Percentiles rank a stretch among this genome's conserved stretches.
Conservation (phyloP, 2,797 vertebrate species). For the Melanotaenia boesemani region DNA sequence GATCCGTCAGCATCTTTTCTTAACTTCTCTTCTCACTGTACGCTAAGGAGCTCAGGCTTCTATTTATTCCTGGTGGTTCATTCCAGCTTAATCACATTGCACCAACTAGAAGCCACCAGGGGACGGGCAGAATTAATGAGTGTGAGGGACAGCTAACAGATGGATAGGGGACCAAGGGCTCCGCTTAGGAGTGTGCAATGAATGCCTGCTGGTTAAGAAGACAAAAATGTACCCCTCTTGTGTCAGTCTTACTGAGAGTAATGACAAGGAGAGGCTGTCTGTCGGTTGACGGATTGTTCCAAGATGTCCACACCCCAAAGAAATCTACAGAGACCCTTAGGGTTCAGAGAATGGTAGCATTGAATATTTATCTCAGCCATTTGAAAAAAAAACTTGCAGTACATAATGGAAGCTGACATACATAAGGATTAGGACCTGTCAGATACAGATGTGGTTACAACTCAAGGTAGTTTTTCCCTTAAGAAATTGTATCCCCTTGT, state of each 20-base stretch:
- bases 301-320: slow-evolving; percentile 50
- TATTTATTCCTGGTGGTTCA: slow-evolving; percentile 73
- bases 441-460: slow-evolving; percentile 27
- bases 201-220: slow-evolving; percentile 49
- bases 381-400: slow-evolving; percentile 11
- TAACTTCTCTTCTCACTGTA: slow-evolving; percentile 15
- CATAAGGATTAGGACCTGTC: slow-evolving; percentile 38
- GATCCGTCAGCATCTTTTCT: slow-evolving; percentile 48
- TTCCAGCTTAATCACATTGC: slow-evolving; percentile 77
- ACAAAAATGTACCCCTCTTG: slow-evolving; percentile 20
- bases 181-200: slow-evolving; percentile 43
- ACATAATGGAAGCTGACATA: slow-evolving; percentile 50
- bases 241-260: slow-evolving; percentile 51
- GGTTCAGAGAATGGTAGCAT: slow-evolving; percentile 38
- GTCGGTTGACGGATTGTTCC: slow-evolving; percentile 59
- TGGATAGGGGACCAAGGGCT: slow-evolving; percentile 60
- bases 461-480: slow-evolving; percentile 12
- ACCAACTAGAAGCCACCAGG: slow-evolving; percentile 69
- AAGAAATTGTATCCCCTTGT: slow-evolving; percentile 34
- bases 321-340: slow-evolving; percentile 34
- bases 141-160: slow-evolving; percentile 70
- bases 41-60: slow-evolving; percentile 48
- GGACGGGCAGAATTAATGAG: slow-evolving; percentile 72
- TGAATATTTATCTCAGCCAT: slow-evolving; percentile 43
- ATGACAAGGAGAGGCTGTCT: slow-evolving; percentile 61